phyloP scores from a whole-genome alignment of 2,888 invertebrate genomes.

The Rhyacophila evoluta region DNA sequence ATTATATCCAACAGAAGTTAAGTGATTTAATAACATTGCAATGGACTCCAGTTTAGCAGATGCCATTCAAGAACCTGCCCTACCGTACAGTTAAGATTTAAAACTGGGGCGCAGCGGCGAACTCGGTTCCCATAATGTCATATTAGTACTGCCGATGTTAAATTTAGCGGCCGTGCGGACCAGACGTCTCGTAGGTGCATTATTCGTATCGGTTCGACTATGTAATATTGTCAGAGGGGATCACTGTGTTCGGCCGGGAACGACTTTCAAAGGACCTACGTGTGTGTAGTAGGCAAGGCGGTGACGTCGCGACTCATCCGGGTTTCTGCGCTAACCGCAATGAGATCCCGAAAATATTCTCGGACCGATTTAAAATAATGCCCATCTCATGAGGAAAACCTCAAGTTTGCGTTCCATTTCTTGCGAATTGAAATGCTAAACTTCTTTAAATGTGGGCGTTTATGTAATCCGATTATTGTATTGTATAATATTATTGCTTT shows the following conservation, averaged over 20 bases:
- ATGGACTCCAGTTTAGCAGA: no score
- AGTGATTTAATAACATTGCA: no score
- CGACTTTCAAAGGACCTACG: conserved; percentile 22
- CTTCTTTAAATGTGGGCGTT: background rate
- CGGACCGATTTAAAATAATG: background rate
- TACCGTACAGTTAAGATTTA: background rate
- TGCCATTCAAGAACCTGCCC: background rate
- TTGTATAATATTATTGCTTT: no score
- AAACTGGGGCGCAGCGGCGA: background rate
- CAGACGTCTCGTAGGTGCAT: conserved; percentile 14
- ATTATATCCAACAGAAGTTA: no score
- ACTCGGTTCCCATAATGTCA: background rate
- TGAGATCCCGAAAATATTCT: conserved; percentile 9
- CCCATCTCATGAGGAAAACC: background rate
- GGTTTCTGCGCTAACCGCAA: conserved; percentile 5
- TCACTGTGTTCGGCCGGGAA: conserved; percentile 4
- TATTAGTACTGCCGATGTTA: conserved; percentile 10
- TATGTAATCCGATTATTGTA: background rate
- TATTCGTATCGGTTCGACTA: background rate
- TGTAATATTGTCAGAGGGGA: background rate
- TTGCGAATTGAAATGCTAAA: background rate
- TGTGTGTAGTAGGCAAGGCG: background rate
- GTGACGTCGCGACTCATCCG: background rate
- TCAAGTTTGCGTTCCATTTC: background rate
- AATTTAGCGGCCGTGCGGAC: background rate